Evolutionary conservation across 2,797 vertebrate species (phyloP), one percentile per base, ranked within the genome.

Genomic region (Oophaga sylvatica): DNA sequence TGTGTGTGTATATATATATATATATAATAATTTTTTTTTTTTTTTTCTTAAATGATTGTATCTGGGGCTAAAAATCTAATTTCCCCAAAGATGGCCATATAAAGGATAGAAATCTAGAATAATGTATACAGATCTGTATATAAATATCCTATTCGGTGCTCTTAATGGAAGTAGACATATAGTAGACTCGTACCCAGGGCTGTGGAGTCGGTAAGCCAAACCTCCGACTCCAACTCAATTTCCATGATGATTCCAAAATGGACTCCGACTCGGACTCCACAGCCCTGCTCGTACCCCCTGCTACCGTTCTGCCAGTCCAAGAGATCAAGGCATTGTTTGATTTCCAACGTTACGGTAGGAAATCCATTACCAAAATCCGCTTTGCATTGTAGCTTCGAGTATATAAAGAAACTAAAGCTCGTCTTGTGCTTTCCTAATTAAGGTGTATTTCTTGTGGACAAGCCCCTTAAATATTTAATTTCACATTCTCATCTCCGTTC

Each of bases 381-480:
- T 19, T 13, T 35, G 71, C 41, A 12, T 22, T n/a, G 19, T 5
- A 6, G 45, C 45, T 7, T 16, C 3, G 75, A 16, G 10, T 15
- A 29, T 56, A 53, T n/a, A n/a, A 6, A 22, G 13, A 56, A 15
- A 7, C 22, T 11, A 56, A n/a, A 16, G 22, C 75, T 15, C 0
- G 41, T 48, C 35, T 45, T 75, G 71, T 48, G 6, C 48, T 56
- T 12, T 77, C 12, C n/a, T 77, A 77, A 56, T 77, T 26, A 77
- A 77, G 75, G 56, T 77, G 11, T 77, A 56, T 56, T 56, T 48
- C n/a, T 56, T n/a, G 45, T 13, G 48, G 45, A 56, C 48, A 56
- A 56, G 53, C 48, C 75, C 75, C 75, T 53, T 77, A 77, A 77
- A 77, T 77, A 48, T 77, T 77, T 77, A 56, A 77, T 56, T 56